Evolutionary conservation across 2,888 invertebrate species (phyloP), one percentile per base, ranked within the genome.

Genomic region (Caenorhabditis panamensis): DNA sequence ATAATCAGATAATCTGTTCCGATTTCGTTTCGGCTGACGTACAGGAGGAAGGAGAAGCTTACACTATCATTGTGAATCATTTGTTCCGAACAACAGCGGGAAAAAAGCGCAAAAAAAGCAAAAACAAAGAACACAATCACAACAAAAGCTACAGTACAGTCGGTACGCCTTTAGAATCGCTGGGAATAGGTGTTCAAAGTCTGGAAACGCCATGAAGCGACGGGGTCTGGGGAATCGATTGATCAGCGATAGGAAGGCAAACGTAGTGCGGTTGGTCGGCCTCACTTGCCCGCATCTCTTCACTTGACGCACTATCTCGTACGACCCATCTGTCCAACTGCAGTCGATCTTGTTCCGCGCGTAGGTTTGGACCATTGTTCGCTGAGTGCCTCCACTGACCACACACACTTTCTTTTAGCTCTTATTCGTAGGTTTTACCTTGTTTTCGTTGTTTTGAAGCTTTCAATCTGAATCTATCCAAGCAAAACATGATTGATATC

Each of bases 151-250:
- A 22, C 22, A 20, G 22, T 8, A 4, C 20, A 51, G 20, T 20
- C 18, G 11, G 9, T 22, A 13, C 41, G 41, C 2, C 9, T 26
- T 1, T 24, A 20, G 24, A 11, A 3, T 54, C 26, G 13, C 13
- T 13, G 5, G 11, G 3, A 36, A 58, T 20, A 13, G 5, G 51
- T 51, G 20, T 20, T 18, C n/a, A n/a, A n/a, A n/a, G n/a, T n/a
- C n/a, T n/a, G n/a, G n/a, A n/a, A n/a, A n/a, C n/a, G n/a, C n/a
- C n/a, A n/a, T n/a, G n/a, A n/a, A n/a, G n/a, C n/a, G n/a, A n/a
- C n/a, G n/a, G n/a, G n/a, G n/a, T n/a, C n/a, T n/a, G n/a, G n/a
- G 36, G 53, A 75, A 75, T 75, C 75, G 75, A 75, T 75, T 75
- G 75, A 75, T 75, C 75, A 75, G 49, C 75, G 75, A 75, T 75